Evolutionary conservation across 2,797 vertebrate genomes (phyloP).

Genomic region (Podarcis lilfordi): DNA sequence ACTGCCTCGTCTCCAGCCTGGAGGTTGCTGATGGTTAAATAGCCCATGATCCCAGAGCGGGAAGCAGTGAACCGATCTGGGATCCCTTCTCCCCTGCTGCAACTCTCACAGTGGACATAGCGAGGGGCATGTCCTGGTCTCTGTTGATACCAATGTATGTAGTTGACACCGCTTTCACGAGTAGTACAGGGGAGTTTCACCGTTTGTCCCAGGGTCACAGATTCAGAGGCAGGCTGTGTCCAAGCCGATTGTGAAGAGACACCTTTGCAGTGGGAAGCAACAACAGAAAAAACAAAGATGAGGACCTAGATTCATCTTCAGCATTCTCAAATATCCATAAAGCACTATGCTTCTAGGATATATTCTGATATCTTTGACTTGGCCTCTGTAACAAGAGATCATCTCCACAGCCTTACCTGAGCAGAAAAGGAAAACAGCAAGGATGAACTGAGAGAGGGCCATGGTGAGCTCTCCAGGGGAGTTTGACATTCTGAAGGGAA

Average conservation of each 20-base stretch:
- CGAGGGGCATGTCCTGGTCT: background rate
- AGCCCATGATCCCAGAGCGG: background rate
- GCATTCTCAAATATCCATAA: background rate
- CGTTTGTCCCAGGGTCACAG: background rate
- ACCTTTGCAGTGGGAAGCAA: too few species aligned
- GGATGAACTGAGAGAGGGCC: background rate
- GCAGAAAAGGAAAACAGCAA: background rate
- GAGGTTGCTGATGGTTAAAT: background rate
- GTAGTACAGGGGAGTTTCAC: background rate
- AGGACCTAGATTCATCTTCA: too few species aligned
- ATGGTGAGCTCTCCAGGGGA: background rate
- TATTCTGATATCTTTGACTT: background rate
- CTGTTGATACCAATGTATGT: background rate
- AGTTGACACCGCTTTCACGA: too few species aligned
- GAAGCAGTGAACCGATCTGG: background rate
- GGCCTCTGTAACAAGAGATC: background rate
- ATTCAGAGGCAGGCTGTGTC: background rate
- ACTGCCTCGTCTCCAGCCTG: background rate
- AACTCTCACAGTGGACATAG: background rate
- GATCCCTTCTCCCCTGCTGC: background rate
- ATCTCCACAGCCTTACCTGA: slow-evolving; percentile 5
- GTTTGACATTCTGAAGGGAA: background rate
- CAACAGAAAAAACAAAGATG: too few species aligned
- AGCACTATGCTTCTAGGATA: accelerated
- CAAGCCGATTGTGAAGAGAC: background rate